Evolutionary conservation across 2,888 invertebrate genomes (phyloP), one percentile per base, ranked within the genome.

Genomic region (Axea sp.): DNA sequence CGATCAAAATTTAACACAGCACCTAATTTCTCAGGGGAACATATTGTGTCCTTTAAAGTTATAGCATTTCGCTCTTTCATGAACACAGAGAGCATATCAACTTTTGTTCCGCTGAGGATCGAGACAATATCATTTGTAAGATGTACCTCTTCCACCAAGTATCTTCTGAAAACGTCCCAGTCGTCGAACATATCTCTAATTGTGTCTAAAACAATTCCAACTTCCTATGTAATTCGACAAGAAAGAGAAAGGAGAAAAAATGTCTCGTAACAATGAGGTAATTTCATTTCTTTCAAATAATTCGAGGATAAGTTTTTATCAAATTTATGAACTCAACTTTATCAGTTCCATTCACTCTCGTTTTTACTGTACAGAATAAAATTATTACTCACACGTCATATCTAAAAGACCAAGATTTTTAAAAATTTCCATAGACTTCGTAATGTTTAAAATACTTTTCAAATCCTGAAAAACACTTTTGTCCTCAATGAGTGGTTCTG

Each of bases 351-450:
- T n/a, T n/a, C n/a, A n/a, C n/a, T n/a, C n/a, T n/a, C n/a, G n/a
- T n/a, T n/a, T n/a, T n/a, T n/a, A n/a, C n/a, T n/a, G n/a, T n/a
- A n/a, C n/a, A n/a, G n/a, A n/a, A n/a, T n/a, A 26, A 14, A 37
- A 22, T 7, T 26, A 35, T 43, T 11, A 77, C 83, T 78, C 82
- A 91, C 91, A 84, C 79, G 87, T 90, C n/a, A 90, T 82, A 73
- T 90, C 87, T 5, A 88, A 80, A 3, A 89, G 82, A 7, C 89
- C 82, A 5, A 90, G 86, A 35, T 88, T 88, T 78, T 89, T 90
- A 77, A 90, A 88, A 33, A 89, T 86, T 2, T 87, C 87, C 76
- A 91, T 81, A 0, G 89, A 86, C 6, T 80, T 77, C 1, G 91
- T 79, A 0, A 90, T 89, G 0, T 81, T 71, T 0, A 87, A 77